Percentiles rank a stretch among this genome's conserved stretches.
Conservation (phyloP, 2,888 invertebrate species). For the Palloptera scutellata region DNA sequence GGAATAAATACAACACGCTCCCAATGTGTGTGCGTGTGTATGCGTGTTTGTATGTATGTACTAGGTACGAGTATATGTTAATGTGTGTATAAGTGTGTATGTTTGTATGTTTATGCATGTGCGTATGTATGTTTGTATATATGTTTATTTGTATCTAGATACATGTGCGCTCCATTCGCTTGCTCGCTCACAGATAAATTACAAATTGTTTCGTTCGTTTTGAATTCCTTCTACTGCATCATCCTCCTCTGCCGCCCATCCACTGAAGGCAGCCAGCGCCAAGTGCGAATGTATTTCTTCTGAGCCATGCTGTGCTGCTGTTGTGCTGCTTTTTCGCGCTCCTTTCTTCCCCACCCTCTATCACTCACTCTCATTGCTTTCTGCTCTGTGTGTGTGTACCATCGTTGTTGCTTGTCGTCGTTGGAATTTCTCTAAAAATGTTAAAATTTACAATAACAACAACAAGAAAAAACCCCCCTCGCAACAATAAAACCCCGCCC, state of each 20-base stretch:
- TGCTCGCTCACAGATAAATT: slow-evolving; percentile 55
- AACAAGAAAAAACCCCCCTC: background rate
- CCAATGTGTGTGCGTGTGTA: slow-evolving; percentile 8
- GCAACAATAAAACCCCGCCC: background rate
- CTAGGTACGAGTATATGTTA: no score
- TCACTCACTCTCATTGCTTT: slow-evolving; percentile 1
- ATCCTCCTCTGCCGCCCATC: no score
- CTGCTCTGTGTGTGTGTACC: slow-evolving; percentile 28
- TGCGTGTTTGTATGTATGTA: slow-evolving; percentile 29
- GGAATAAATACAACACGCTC: background rate
- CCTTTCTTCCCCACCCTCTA: background rate
- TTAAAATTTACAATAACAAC: slow-evolving; percentile 29
- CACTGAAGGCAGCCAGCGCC: no score
- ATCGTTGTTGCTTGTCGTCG: slow-evolving; percentile 18
- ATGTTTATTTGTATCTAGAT: slow-evolving; percentile 6
- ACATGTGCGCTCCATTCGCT: slow-evolving; percentile 35
- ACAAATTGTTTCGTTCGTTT: slow-evolving; percentile 57
- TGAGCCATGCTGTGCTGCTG: background rate
- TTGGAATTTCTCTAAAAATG: slow-evolving; percentile 30
- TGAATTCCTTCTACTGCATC: slow-evolving; percentile 12
- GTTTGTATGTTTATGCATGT: slow-evolving; percentile 20
- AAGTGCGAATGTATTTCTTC: background rate
- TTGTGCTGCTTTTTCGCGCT: slow-evolving; percentile 8
- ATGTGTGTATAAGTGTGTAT: slow-evolving; percentile 22
- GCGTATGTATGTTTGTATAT: slow-evolving; percentile 12